Base-by-base conservation (phyloP, 2,888 invertebrate genomes). In the Drosophila putrida region DNA sequence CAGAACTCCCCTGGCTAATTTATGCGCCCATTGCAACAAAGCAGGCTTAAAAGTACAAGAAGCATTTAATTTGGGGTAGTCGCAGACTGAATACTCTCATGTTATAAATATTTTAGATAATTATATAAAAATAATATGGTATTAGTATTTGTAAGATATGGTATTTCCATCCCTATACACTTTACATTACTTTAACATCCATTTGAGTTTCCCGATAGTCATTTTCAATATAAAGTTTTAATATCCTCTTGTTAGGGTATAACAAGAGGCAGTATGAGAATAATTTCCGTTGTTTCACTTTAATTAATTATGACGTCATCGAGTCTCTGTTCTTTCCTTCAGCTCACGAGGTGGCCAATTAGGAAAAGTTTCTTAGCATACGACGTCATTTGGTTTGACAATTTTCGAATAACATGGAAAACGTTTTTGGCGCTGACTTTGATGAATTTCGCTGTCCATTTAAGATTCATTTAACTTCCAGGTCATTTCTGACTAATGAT, bases 401-500 rank as follows among this genome's bases (percentile, higher is more conserved):
- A 63, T 63, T 74, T 75, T 61, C 70, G 38, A 63, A 69, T 54
- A 71, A 82, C 88, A 74, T 66, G 80, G 54, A 88, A 88, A 82
- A 65, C 66, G 78, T 82, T 88, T 86, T 77, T 80, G 15, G 31
- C 33, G n/a, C 44, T 64, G 87, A 88, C 82, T 71, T 70, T 86
- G 89, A 86, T 83, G 70, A 71, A 82, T 86, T 60, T 69, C 10
- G 38, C 11, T 9, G 8, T 13, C 11, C 55, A 54, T 57, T 53
- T 58, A 2, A 31, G 9, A 13, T 6, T 8, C 3, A 36, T 38
- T 54, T 69, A 39, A 39, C n/a, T 27, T 20, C 20, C 9, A 55
- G 8, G 35, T 6, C 39, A 38, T 59, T 60, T 25, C 46, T 13
- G 6, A 43, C 57, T 58, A 77, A 61, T 41, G 13, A n/a, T n/a